Percentiles rank a stretch among this genome's conserved stretches.
Conservation (phyloP, 2,888 invertebrate species). For the Philonicus albiceps region DNA sequence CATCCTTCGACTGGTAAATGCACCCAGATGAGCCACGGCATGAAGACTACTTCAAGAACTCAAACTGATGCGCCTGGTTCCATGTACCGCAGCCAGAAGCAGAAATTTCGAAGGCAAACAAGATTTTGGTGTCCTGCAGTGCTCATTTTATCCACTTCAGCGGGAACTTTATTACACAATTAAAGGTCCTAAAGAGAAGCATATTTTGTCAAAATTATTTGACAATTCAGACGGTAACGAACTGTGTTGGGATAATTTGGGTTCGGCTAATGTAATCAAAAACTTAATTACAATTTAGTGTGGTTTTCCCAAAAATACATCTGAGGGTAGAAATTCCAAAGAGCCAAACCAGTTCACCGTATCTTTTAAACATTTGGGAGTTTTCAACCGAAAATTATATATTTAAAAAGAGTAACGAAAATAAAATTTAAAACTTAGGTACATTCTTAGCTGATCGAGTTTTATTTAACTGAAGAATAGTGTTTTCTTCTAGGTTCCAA, state of each 20-base stretch:
- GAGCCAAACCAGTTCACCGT: neutral
- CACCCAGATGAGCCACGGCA: neutral
- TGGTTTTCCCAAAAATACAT: neutral
- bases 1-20: neutral
- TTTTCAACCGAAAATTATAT: neutral
- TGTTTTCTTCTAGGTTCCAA: too few relatives aligned
- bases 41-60: neutral
- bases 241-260: neutral
- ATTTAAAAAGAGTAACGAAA: neutral
- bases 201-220: slow-evolving; percentile 37
- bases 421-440: too few relatives aligned
- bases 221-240: slow-evolving; percentile 3
- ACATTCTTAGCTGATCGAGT: too few relatives aligned
- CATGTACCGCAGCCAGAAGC: neutral
- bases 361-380: neutral
- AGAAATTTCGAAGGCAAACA: slow-evolving; percentile 15
- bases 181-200: slow-evolving; percentile 7
- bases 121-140: slow-evolving; percentile 27
- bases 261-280: neutral
- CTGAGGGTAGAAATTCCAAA: neutral
- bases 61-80: neutral
- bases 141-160: neutral
- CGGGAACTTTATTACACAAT: slow-evolving; percentile 28
- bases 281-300: neutral
- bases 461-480: too few relatives aligned